Percentiles rank a stretch among this genome's conserved stretches.
phyloP scores from a whole-genome alignment of 1,140 invertebrate species.

The Limonius californicus region DNA sequence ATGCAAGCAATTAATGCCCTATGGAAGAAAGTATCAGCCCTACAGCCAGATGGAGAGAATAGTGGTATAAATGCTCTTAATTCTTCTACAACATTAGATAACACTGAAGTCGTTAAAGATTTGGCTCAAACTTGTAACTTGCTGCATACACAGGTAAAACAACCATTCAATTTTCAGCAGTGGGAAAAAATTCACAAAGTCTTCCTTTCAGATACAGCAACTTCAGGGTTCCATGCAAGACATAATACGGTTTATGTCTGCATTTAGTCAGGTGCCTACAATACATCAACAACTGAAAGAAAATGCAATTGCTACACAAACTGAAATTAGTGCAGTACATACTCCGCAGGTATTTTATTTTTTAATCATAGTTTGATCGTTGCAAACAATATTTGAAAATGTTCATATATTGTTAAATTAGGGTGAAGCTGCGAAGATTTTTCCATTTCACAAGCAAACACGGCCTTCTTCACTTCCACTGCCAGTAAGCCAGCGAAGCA shows the following conservation, averaged over 20 bases:
- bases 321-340: slow-evolving; percentile 70
- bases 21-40: slow-evolving; percentile 81
- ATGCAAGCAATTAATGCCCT: slow-evolving; percentile 86
- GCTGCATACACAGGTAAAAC: slow-evolving; percentile 48
- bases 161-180: too few relatives aligned
- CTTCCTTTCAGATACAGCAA: slow-evolving; percentile 60
- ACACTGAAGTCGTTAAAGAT: slow-evolving; percentile 47
- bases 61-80: slow-evolving; percentile 6
- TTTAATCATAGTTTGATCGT: neutral
- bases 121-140: slow-evolving; percentile 51
- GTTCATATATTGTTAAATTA: slow-evolving; percentile 24
- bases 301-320: slow-evolving; percentile 64
- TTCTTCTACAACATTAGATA: slow-evolving; percentile 25
- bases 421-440: slow-evolving; percentile 43
- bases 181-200: slow-evolving; percentile 25
- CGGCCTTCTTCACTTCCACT: slow-evolving; percentile 45
- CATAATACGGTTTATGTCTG: slow-evolving; percentile 64
- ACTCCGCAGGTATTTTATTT: slow-evolving; percentile 57
- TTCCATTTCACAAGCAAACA: slow-evolving; percentile 46
- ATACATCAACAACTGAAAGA: slow-evolving; percentile 47
- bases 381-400: slow-evolving; percentile 5
- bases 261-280: slow-evolving; percentile 51
- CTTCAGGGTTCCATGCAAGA: slow-evolving; percentile 72
- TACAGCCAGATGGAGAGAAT: slow-evolving; percentile 48
- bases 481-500: slow-evolving; percentile 34